Conservation (phyloP, 2,888 invertebrate genomes). For the Acrocyrtus sp. region DNA sequence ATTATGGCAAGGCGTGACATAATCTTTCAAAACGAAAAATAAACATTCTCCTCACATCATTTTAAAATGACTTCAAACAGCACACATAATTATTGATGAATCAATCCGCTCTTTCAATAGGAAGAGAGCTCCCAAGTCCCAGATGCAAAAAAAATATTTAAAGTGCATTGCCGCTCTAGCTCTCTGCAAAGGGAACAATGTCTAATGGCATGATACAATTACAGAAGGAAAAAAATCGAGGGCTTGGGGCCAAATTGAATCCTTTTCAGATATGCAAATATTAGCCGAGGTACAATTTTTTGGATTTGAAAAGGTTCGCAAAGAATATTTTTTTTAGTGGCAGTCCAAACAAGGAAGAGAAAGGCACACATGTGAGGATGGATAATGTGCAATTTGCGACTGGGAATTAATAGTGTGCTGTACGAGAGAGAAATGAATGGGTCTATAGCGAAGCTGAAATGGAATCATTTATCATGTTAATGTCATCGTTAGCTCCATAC, state of each 20-base stretch:
- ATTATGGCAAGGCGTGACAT: neutral
- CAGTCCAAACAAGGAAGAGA: slow-evolving; percentile 43
- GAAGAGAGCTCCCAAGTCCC: no score
- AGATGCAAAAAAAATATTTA: neutral
- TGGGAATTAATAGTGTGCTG: no score
- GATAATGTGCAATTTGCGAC: no score
- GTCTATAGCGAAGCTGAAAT: slow-evolving; percentile 22
- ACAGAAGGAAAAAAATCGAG: neutral
- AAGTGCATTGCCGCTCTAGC: no score
- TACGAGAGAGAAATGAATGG: slow-evolving; percentile 23
- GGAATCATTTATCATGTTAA: slow-evolving; percentile 45
- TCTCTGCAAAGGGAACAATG: neutral
- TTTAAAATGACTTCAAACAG: no score
- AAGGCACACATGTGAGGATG: slow-evolving; percentile 8
- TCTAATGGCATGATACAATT: neutral
- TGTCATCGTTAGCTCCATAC: slow-evolving; percentile 46
- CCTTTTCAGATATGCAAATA: no score
- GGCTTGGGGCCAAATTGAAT: neutral
- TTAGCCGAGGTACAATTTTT: no score
- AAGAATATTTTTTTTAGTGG: neutral
- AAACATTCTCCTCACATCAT: no score
- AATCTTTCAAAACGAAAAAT: no score
- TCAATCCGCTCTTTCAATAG: no score
- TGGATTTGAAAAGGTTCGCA: no score
- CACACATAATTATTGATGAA: no score